These are phyloP conservation scores for Heliopora coerulea DNA, from an alignment of 92 coral and sea anemone genomes.

Conservation along the genomic window DNA sequence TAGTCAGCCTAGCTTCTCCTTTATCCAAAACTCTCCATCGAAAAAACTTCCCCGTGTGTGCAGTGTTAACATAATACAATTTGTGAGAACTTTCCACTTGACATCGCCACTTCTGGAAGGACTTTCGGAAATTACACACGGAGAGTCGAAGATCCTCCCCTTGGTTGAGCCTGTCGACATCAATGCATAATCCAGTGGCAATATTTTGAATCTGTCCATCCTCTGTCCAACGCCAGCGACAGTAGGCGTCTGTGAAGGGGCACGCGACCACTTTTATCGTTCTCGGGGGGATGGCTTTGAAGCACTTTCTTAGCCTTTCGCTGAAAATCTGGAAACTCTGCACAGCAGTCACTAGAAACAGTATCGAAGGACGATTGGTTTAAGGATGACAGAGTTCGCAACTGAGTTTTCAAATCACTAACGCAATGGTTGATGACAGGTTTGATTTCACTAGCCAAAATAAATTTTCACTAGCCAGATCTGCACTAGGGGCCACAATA, in stretches of 20 bases:
- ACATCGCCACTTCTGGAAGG: slow-evolving; percentile 28
- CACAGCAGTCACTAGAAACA: no score
- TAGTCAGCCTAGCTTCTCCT: no score
- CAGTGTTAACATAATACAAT: not conserved
- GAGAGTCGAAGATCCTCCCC: not conserved
- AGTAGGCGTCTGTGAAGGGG: not conserved
- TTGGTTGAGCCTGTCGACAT: not conserved
- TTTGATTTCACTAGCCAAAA: no score
- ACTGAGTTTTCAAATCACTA: no score
- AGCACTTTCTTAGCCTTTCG: not conserved
- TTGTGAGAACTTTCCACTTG: not conserved
- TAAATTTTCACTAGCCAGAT: no score
- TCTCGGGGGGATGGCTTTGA: not conserved
- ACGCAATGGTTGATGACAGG: no score
- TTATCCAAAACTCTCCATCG: not conserved
- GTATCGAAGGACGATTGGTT: no score
- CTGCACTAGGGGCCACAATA: no score
- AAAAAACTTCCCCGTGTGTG: not conserved
- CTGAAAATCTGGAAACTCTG: no score
- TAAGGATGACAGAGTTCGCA: no score
- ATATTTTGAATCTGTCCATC: slow-evolving; percentile 31
- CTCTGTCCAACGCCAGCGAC: slow-evolving; percentile 15
- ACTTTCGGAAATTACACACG: slow-evolving; percentile 15
- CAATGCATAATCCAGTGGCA: slow-evolving; percentile 4
- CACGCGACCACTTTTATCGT: not conserved